Conservation (phyloP, 2,888 invertebrate genomes). For the Elgonia sp. region DNA sequence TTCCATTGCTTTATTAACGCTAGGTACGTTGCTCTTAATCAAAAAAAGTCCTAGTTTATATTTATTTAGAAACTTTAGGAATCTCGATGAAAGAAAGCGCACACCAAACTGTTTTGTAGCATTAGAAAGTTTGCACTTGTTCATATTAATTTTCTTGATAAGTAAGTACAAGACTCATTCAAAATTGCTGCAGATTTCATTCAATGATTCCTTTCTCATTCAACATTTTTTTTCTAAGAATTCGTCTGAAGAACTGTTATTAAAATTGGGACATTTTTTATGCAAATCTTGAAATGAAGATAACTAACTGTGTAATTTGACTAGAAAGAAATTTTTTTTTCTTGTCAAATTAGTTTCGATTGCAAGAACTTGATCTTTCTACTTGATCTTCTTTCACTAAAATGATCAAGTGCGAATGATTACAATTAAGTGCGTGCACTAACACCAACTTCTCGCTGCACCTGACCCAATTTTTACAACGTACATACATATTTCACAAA, state of each 20-base stretch:
- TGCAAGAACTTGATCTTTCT: not conserved
- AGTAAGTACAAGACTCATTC: constrained; percentile 10
- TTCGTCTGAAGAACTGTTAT: not conserved
- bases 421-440: constrained; percentile 73
- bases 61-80: constrained; percentile 70
- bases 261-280: no score
- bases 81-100: constrained; percentile 70
- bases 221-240: not conserved
- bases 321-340: not conserved
- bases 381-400: constrained; percentile 43
- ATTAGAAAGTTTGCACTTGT: constrained; percentile 75
- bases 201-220: not conserved
- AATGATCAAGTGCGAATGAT: constrained; percentile 64
- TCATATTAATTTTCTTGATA: constrained; percentile 68
- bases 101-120: constrained; percentile 56
- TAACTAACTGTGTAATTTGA: not conserved
- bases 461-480: constrained; percentile 81
- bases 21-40: constrained; percentile 35
- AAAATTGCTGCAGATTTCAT: constrained; percentile 26
- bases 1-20: constrained; percentile 56
- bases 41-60: constrained; percentile 65
- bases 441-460: constrained; percentile 74
- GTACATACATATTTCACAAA: constrained; percentile 69
- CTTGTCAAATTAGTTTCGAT: not conserved
- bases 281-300: no score